Evolutionary conservation across 2,797 vertebrate genomes (phyloP), one percentile per base, ranked within the genome.

Genomic region (Falco naumanni): DNA sequence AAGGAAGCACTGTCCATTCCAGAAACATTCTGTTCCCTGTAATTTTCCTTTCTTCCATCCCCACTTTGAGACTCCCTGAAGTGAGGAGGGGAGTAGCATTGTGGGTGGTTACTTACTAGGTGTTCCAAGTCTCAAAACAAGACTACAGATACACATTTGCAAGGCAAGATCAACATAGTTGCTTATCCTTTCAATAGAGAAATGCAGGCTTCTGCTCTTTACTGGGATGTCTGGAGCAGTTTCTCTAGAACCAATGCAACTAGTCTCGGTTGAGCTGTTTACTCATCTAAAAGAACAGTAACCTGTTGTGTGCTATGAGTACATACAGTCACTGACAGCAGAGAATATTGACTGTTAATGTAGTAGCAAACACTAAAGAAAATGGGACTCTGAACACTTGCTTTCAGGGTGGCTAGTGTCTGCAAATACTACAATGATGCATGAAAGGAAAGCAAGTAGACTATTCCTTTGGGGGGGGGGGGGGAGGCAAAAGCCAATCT

Each of bases 121-220:
- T 94, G 87, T 93, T 95, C 70, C 48, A 33, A 75, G 53, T 79
- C 70, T 76, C 54, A 47, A 37, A 95, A 70, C 43, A 80, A 75
- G 89, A 50, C 45, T 66, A 13, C 64, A 54, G 65, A 29, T 48
- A 63, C 0, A 1, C 13, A 15, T 84, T 92, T 90, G 48, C 56
- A 31, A 43, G 82, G 47, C 10, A 16, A 48, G 29, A 56, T 81
- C 69, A 28, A 3, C 7, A 4, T 39, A 37, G 70, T 22, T 83
- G 51, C 51, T 93, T 16, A 47, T 76, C 37, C 56, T 91, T 88
- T 53, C 29, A 13, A 9, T 71, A 33, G 34, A 59, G n/a, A 72
- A 64, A 39, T 50, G 47, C 14, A 19, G 29, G 45, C 54, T 89
- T 56, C 3, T 2, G 22, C 8, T 88, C 48, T 76, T 53, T 8